Conservation (phyloP, 2,113 vertebrate species). For the Psilopsiagon aymara region DNA sequence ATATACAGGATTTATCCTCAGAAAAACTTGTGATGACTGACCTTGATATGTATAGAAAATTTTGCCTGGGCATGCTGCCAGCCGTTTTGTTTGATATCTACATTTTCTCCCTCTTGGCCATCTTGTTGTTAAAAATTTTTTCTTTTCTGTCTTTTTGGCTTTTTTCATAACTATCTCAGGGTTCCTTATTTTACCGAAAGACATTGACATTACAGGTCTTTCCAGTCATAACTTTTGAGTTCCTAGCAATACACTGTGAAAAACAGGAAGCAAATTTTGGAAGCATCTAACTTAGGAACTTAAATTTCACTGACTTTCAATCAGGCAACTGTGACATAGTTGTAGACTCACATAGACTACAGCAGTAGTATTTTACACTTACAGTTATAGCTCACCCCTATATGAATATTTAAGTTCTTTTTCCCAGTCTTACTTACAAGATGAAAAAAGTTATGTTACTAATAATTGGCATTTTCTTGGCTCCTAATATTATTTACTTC, state of each 20-base stretch:
- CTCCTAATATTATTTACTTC: background rate
- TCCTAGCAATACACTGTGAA: background rate
- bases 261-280: background rate
- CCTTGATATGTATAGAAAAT: background rate
- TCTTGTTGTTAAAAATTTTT: background rate
- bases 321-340: background rate
- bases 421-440: background rate
- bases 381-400: background rate
- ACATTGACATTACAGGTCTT: background rate
- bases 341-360: background rate
- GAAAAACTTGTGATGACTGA: background rate
- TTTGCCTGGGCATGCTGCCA: background rate
- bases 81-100: slow-evolving; percentile 9
- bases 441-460: background rate
- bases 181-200: background rate
- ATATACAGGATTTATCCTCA: background rate
- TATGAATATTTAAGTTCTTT: background rate
- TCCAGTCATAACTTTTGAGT: background rate
- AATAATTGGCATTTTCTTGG: background rate
- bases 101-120: background rate
- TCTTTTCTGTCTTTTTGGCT: background rate
- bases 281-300: background rate
- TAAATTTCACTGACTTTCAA: background rate
- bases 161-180: background rate
- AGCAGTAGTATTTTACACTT: background rate